Percentiles rank a stretch among this genome's conserved stretches.
phyloP scores from a whole-genome alignment of 2,888 invertebrate species.

The Tolmerus cingulatus region DNA sequence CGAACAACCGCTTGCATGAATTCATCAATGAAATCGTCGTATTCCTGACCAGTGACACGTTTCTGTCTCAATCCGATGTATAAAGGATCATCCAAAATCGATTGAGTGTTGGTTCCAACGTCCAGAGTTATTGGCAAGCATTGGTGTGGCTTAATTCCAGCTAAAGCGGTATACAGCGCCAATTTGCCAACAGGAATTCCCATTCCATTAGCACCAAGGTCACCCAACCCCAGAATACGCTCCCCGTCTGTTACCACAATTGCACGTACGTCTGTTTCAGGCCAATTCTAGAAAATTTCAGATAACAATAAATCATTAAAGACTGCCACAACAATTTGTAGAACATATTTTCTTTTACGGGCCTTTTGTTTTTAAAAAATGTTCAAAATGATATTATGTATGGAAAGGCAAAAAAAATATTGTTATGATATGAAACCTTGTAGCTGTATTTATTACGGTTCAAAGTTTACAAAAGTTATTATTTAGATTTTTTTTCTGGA shows the following conservation, averaged over 20 bases:
- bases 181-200: constrained; percentile 98
- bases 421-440: no score
- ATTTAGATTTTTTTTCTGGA: no score
- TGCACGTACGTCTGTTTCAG: constrained; percentile 84
- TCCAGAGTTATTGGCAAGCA: constrained; percentile 93
- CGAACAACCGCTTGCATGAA: constrained; percentile 93
- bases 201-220: constrained; percentile 97
- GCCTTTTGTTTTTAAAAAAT: no score
- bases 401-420: no score
- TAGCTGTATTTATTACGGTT: no score
- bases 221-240: constrained; percentile 95
- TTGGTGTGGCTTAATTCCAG: constrained; percentile 94
- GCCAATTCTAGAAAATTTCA: constrained; percentile 68
- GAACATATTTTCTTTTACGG: no score
- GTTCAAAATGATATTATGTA: no score
- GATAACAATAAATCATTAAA: background rate
- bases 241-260: constrained; percentile 98
- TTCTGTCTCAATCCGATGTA: constrained; percentile 93
- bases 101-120: constrained; percentile 90
- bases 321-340: no score
- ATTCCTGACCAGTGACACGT: constrained; percentile 81
- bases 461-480: no score
- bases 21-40: constrained; percentile 95
- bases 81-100: constrained; percentile 87
- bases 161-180: constrained; percentile 95